Evolutionary conservation across 2,797 vertebrate genomes (phyloP), one percentile per base, ranked within the genome.

Genomic region (Benthosema pterotum): DNA sequence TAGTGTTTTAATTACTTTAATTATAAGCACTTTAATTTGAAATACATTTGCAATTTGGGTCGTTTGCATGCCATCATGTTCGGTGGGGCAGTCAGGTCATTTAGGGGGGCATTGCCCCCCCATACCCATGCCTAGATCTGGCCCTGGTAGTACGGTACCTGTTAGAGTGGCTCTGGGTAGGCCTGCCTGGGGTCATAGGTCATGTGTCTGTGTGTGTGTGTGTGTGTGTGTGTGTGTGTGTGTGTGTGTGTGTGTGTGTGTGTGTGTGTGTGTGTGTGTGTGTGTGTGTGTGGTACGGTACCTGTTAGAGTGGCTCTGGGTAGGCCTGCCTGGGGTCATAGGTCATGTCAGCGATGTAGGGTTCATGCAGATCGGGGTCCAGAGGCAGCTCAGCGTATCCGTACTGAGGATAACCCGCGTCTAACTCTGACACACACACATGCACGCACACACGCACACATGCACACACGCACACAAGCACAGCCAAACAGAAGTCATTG

Each of bases 121-220:
- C n/a, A n/a, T n/a, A n/a, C n/a, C n/a, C n/a, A n/a, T n/a, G n/a
- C n/a, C n/a, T n/a, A n/a, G n/a, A n/a, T n/a, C n/a, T n/a, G n/a
- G n/a, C n/a, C n/a, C n/a, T n/a, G n/a, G n/a, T n/a, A n/a, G n/a
- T 38, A 5, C n/a, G 16, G 67, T 65, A 79, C 85, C 85, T 84
- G 80, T 89, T 93, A 93, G 75, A 92, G 90, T 0, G 88, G 90
- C 57, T 92, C 90, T 15, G 87, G 83, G 78, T 90, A 92, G 57
- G 80, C 68, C 70, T 89, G 89, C 81, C 91, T 77, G 52, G 82
- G 85, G 83, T 92, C 89, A 11, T 87, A 92, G 48, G 46, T 80
- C 89, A 93, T 84, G 18, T 92, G n/a, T 22, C 28, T 25, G 18
- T 38, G 8, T 17, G 19, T 17, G 7, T 19, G 14, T 56, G 13